Evolutionary conservation across 1,140 invertebrate species (phyloP), one percentile per base, ranked within the genome.

Genomic region (Saccostrea glomerata): DNA sequence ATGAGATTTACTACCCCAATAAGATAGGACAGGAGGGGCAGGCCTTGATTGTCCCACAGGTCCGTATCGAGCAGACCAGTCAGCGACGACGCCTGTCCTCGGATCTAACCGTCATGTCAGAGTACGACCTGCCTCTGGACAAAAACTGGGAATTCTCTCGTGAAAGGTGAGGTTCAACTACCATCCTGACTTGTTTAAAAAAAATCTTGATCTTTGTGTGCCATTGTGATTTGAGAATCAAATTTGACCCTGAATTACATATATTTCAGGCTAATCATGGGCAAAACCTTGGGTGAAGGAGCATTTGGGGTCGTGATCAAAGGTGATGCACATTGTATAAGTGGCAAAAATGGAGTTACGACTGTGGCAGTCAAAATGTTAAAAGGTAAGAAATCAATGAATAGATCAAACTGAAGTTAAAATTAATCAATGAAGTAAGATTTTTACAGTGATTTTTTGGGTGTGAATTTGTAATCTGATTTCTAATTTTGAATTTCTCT

Each of bases 341-440:
- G 97, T 60, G 97, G 97, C 90, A 96, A 96, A 25, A 96, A 96
- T 63, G 95, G 96, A 66, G 96, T 96, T 11, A 96, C 96, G 25
- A 97, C 98, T 7, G 98, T 99, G 0, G 99, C 99, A 63, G 98
- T 99, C 0, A 99, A 99, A 95, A 99, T 99, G 97, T 96, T 99
- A n/a, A 99, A 99, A 97, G 97, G 97, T 98, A 94, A 92, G 84
- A 15, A 11, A 58, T 20, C n/a, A 23, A 3, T 82, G 36, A n/a
- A 77, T 13, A 47, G 47, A 47, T 47, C 47, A 47, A 47, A 47
- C 5, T 3, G 47, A 47, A 6, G 5, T 47, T 1, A 47, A 6
- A 47, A 47, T 47, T 0, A 47, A 47, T 47, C 47, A 47, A 0
- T 47, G 47, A 6, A 9, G 0, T 47, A n/a, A n/a, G n/a, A n/a